A percentile compares a stretch with the other conserved stretches of the same genome.
These are phyloP conservation scores for Dynastes maya DNA, from an alignment of 2,888 invertebrate species.

Conservation along the genomic window DNA sequence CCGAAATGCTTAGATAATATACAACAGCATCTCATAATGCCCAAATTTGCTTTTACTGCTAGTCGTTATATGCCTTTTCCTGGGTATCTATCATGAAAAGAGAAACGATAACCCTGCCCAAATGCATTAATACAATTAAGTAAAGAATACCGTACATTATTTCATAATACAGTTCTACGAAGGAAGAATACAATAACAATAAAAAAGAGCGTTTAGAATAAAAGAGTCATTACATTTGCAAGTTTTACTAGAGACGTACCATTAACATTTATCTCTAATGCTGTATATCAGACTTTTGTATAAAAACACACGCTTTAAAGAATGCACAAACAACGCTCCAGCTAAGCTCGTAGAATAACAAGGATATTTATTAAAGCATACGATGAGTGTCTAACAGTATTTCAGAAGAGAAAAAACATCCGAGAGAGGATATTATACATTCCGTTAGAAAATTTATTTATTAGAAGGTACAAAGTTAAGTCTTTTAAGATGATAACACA, in stretches of 20 bases:
- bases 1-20: too few relatives aligned
- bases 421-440: constrained; percentile 34
- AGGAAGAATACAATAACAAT: constrained; percentile 29
- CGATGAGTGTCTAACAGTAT: constrained; percentile 19
- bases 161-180: constrained; percentile 10
- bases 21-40: not conserved
- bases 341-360: constrained; percentile 20
- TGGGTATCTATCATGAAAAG: constrained; percentile 5
- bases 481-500: constrained; percentile 47
- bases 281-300: constrained; percentile 29
- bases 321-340: constrained; percentile 26
- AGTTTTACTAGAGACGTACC: constrained; percentile 27
- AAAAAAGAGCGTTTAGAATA: constrained; percentile 23
- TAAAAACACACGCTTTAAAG: constrained; percentile 29
- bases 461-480: constrained; percentile 36
- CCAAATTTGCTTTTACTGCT: constrained; percentile 26
- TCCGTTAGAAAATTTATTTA: constrained; percentile 48
- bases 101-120: constrained; percentile 14
- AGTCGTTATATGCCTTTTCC: constrained; percentile 10
- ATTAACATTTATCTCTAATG: constrained; percentile 33
- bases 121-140: constrained; percentile 38
- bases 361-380: constrained; percentile 30
- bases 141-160: constrained; percentile 33
- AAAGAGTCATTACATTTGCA: constrained; percentile 36
- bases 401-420: constrained; percentile 2